Base-by-base conservation (phyloP, 2,113 vertebrate genomes). In the Rostratula benghalensis region DNA sequence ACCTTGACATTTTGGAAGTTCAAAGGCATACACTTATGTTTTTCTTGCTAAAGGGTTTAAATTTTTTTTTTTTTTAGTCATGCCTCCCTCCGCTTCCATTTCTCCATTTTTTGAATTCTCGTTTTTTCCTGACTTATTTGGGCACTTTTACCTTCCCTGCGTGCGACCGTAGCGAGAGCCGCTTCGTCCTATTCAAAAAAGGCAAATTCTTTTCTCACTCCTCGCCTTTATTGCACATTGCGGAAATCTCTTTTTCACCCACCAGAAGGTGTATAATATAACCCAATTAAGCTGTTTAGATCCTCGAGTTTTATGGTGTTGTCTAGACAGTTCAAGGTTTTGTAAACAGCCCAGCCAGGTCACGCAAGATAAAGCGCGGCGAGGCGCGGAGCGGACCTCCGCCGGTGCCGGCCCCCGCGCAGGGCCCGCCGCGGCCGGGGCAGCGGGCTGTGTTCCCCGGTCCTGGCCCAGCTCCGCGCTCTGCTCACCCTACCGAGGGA, bases 301-400 rank as follows among this genome's bases (percentile, higher is more conserved):
- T 98, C 98, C 98, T 97, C 96, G 90, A 89, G 95, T 98, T 99
- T 99, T 99, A 99, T 99, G 98, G 98, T 99, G 98, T 98, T 99
- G 99, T 99, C 99, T 99, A 99, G 99, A 99, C 99, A 98, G 99
- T 99, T 99, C 99, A 99, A 99, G 99, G 99, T 99, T 99, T 99
- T 99, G 99, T 99, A 99, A 99, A 99, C 98, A 99, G 98, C 98
- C 97, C 97, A 94, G 97, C 96, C 97, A 98, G 98, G 98, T 98
- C 98, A 98, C 95, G 98, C 98, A 97, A 97, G 98, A 98, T 94
- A 98, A 98, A 98, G 97, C 94, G 96, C 94, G 95, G 96, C 95
- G 74, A 57, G 59, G 94, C 97, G 97, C 93, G 94, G 94, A 95
- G 97, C 93, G 94, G 94, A 95, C 79, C 95, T 91, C 82, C 88